phyloP scores from a whole-genome alignment of 2,888 invertebrate species.

The Axea sp. region DNA sequence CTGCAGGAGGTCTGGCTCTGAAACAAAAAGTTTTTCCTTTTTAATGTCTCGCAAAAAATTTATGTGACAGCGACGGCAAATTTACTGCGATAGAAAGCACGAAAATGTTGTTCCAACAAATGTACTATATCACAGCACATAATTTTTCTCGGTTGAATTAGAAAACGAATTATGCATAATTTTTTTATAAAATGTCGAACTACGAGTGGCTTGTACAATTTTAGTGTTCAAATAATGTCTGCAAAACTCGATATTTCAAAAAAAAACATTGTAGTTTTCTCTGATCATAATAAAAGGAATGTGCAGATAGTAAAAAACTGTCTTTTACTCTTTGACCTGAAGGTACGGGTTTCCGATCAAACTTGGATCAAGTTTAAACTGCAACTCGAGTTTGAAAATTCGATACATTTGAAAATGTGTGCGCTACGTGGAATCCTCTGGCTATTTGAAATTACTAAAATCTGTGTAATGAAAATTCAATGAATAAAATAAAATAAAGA shows the following conservation, averaged over 20 bases:
- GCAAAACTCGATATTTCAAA: background rate
- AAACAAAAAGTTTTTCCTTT: conserved; percentile 65
- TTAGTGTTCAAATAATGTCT: background rate
- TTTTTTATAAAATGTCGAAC: conserved; percentile 45
- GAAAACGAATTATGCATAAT: conserved; percentile 38
- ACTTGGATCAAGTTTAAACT: conserved; percentile 52
- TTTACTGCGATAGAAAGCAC: conserved; percentile 46
- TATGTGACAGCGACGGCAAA: conserved; percentile 48
- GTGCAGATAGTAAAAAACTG: conserved; percentile 25
- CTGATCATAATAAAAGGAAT: conserved; percentile 1
- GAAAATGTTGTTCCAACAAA: conserved; percentile 49
- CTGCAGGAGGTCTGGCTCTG: conserved; percentile 77
- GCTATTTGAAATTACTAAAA: conserved; percentile 38
- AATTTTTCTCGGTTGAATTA: conserved; percentile 34
- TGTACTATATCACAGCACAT: conserved; percentile 17
- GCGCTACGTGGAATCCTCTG: conserved; percentile 27
- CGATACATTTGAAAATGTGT: conserved; percentile 48
- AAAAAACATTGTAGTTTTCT: conserved; percentile 19
- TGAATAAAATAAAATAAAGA: too few species aligned
- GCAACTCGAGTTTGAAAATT: conserved; percentile 45
- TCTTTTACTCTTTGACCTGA: conserved; percentile 31
- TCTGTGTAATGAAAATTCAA: too few species aligned
- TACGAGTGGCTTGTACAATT: background rate
- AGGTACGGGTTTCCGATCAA: conserved; percentile 31
- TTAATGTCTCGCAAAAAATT: conserved; percentile 55